A percentile compares a stretch with the other conserved stretches of the same genome.
phyloP scores from a whole-genome alignment of 2,888 invertebrate genomes.

The Petrophora chlorosata region DNA sequence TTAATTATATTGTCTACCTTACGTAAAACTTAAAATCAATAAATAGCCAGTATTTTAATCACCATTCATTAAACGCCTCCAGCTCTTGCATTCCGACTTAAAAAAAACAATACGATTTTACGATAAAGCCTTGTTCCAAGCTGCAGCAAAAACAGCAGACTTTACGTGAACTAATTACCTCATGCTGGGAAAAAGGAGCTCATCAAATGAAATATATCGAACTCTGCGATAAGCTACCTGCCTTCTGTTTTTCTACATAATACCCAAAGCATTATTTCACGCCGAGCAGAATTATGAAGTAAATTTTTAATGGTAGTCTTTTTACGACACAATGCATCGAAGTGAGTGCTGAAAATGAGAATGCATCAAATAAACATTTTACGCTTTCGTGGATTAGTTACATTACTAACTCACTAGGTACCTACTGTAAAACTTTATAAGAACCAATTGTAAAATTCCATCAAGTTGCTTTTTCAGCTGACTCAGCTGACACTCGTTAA shows the following conservation, averaged over 20 bases:
- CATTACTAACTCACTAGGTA: neutral
- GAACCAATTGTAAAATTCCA: neutral
- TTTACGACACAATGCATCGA: slow-evolving; percentile 5
- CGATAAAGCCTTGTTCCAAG: neutral
- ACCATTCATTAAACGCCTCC: no score
- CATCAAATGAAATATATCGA: slow-evolving; percentile 11
- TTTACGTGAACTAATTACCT: slow-evolving; percentile 3
- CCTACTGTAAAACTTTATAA: neutral
- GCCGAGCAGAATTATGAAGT: slow-evolving; percentile 35
- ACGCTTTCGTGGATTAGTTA: no score
- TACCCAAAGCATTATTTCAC: slow-evolving; percentile 40
- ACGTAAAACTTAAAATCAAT: no score
- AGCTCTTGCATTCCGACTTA: no score
- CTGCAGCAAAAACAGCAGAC: neutral
- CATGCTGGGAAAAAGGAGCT: neutral
- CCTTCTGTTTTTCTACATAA: slow-evolving; percentile 27
- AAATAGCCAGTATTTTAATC: no score
- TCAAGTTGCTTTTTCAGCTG: no score
- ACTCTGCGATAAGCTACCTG: slow-evolving; percentile 13
- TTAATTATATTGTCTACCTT: no score
- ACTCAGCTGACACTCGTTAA: no score
- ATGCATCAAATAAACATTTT: neutral
- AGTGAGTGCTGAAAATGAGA: neutral
- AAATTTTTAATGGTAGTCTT: slow-evolving; percentile 37
- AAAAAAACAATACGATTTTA: no score